These are phyloP conservation scores for Plodia interpunctella DNA, from an alignment of 1,140 invertebrate genomes.

Conservation along the genomic window DNA sequence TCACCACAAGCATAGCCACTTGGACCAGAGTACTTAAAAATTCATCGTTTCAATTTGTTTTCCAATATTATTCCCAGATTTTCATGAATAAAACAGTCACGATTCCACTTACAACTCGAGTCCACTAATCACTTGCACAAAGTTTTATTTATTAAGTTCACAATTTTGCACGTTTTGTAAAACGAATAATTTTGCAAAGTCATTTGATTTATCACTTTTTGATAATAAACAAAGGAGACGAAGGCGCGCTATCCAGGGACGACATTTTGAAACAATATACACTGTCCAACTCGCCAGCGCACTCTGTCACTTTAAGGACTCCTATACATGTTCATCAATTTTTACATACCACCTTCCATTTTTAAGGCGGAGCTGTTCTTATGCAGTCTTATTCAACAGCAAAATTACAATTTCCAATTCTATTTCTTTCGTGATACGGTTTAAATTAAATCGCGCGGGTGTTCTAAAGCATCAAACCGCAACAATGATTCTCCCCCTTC, in stretches of 20 bases:
- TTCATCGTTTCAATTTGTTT: neutral
- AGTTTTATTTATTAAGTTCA: constrained; percentile 31
- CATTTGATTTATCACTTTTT: constrained; percentile 75
- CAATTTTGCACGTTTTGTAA: constrained; percentile 24
- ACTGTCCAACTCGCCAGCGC: constrained; percentile 71
- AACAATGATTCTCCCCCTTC: constrained; percentile 53
- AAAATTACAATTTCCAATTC: constrained; percentile 25
- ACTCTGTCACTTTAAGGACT: constrained; percentile 76
- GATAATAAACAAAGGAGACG: constrained; percentile 69
- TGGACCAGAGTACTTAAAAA: neutral
- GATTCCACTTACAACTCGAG: constrained; percentile 9
- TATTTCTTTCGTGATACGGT: constrained; percentile 17
- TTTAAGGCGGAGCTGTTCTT: constrained; percentile 75
- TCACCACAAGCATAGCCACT: neutral
- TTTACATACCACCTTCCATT: constrained; percentile 77
- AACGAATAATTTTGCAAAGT: constrained; percentile 60
- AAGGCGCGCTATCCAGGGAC: constrained; percentile 52
- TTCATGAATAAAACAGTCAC: constrained; percentile 6
- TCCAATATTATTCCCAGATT: neutral
- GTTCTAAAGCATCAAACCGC: constrained; percentile 42
- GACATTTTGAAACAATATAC: constrained; percentile 75
- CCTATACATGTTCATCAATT: constrained; percentile 76
- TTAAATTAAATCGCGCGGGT: constrained; percentile 17
- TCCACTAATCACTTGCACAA: constrained; percentile 42
- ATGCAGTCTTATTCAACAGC: constrained; percentile 34